phyloP scores from a whole-genome alignment of 2,113 vertebrate genomes.

The Platysteira castanea region DNA sequence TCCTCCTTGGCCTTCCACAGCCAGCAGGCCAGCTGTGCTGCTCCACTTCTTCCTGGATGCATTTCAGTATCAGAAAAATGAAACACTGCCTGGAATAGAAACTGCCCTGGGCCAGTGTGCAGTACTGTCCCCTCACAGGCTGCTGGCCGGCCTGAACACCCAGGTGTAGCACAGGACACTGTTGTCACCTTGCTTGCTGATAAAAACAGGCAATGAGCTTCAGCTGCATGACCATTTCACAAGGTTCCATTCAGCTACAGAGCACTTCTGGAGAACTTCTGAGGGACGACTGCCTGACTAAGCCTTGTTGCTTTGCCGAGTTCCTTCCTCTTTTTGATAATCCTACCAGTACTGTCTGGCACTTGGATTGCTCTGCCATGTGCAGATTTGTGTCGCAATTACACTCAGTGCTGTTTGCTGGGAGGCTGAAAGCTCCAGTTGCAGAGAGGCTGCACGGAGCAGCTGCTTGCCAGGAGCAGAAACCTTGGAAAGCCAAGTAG shows the following conservation, averaged over 20 bases:
- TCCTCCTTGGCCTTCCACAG: background rate
- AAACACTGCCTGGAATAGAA: background rate
- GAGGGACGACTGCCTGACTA: background rate
- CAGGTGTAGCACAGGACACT: background rate
- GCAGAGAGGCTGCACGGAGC: background rate
- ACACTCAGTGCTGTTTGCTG: background rate
- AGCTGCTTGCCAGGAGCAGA: background rate
- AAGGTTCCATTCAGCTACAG: background rate
- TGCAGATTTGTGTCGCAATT: background rate
- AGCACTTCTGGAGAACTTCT: background rate
- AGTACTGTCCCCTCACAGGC: background rate
- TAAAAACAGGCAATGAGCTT: background rate
- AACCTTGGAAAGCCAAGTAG: background rate
- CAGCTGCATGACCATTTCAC: background rate
- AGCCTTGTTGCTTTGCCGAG: background rate
- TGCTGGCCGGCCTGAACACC: background rate
- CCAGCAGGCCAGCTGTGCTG: background rate
- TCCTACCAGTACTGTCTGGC: background rate
- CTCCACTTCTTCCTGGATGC: background rate
- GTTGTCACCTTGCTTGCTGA: background rate
- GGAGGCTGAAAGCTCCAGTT: background rate
- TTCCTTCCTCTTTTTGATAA: background rate
- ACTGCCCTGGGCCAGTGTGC: rapidly evolving
- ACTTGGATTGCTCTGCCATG: background rate
- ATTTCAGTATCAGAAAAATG: background rate